phyloP scores from a whole-genome alignment of 2,797 vertebrate genomes.

The Triplophysa bombifrons region DNA sequence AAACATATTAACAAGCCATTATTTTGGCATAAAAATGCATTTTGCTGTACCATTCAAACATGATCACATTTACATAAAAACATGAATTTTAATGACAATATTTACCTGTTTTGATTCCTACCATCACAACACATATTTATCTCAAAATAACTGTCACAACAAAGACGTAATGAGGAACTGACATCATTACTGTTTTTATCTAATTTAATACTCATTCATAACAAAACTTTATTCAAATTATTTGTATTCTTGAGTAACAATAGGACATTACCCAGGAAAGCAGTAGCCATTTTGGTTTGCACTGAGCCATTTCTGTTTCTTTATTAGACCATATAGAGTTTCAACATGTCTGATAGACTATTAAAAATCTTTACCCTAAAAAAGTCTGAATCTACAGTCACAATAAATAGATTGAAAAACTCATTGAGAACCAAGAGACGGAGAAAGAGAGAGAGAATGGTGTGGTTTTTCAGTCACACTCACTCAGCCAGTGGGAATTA shows the following conservation, averaged over 20 bases:
- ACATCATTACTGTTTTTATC: background rate
- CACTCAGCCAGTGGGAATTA: conserved; percentile 55
- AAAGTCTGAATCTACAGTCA: conserved; percentile 16
- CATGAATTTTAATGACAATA: too few species aligned
- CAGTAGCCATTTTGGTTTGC: background rate
- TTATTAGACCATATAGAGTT: background rate
- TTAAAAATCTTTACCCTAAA: background rate
- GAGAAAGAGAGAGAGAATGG: conserved; percentile 23
- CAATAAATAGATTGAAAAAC: conserved; percentile 31
- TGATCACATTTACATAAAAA: background rate
- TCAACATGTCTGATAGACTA: background rate
- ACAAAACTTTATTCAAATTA: background rate
- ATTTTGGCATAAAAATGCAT: background rate
- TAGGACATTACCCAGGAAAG: background rate
- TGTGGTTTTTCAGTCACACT: conserved; percentile 47
- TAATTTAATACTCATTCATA: background rate
- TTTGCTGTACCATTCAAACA: background rate
- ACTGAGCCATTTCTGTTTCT: background rate
- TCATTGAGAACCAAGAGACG: conserved; percentile 9
- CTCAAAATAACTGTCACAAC: background rate
- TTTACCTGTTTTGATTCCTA: too few species aligned
- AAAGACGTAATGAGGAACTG: too few species aligned
- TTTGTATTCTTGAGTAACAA: background rate
- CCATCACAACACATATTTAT: background rate
- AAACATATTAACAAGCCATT: background rate